These are phyloP conservation scores for Agrochola litura DNA, from an alignment of 2,888 invertebrate genomes.

Conservation along the genomic window DNA sequence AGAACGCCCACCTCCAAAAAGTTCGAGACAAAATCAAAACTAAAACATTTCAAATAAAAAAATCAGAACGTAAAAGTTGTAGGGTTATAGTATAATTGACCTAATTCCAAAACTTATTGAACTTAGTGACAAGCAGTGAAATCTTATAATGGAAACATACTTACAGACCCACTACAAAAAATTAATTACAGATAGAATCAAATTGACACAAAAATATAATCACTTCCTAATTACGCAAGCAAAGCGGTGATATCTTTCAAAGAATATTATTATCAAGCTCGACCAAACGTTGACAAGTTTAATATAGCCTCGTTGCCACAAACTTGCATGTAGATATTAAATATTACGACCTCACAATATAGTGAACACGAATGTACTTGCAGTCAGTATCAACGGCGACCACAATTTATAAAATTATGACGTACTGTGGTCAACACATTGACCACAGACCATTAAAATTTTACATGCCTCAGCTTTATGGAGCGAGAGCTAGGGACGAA, in stretches of 20 bases:
- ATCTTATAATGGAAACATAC: not conserved
- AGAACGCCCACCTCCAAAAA: no score
- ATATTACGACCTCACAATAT: constrained; percentile 42
- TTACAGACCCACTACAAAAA: not conserved
- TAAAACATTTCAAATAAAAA: no score
- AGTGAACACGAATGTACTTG: constrained; percentile 42
- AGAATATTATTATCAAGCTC: constrained; percentile 3
- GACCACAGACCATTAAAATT: constrained; percentile 51
- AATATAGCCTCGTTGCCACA: constrained; percentile 37
- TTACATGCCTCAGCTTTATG: constrained; percentile 52
- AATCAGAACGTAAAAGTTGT: no score
- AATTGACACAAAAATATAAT: not conserved
- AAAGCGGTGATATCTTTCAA: not conserved
- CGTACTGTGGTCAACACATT: constrained; percentile 54
- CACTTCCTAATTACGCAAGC: not conserved
- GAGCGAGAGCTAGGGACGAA: constrained; percentile 18
- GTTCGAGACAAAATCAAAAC: no score
- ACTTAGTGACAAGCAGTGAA: not conserved
- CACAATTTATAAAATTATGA: constrained; percentile 62
- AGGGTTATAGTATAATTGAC: not conserved
- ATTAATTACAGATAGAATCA: not conserved
- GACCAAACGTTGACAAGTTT: constrained; percentile 6
- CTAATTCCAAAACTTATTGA: not conserved
- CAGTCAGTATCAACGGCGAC: constrained; percentile 48
- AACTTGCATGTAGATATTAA: constrained; percentile 41